phyloP scores from a whole-genome alignment of 2,888 invertebrate genomes.

The Eutolmus rufibarbis region DNA sequence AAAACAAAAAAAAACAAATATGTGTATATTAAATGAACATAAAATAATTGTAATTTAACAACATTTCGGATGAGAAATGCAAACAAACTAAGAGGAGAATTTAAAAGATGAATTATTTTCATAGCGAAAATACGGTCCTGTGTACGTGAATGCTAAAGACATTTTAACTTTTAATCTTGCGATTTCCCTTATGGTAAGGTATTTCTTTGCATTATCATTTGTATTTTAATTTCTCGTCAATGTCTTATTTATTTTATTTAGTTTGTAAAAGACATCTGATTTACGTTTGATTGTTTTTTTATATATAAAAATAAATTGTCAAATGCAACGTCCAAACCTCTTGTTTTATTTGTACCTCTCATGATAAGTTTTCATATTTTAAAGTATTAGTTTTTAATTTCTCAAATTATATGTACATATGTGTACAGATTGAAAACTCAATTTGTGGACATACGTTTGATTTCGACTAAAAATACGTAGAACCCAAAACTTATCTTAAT shows the following conservation, averaged over 20 bases:
- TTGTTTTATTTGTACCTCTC: background rate
- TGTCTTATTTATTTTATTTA: conserved; percentile 40
- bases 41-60: conserved; percentile 10
- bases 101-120: conserved; percentile 37
- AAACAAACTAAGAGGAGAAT: background rate
- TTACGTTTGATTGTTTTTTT: conserved; percentile 33
- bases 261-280: conserved; percentile 32
- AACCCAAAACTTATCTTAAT: background rate
- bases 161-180: conserved; percentile 14
- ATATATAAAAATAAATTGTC: conserved; percentile 38
- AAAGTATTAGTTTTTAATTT: background rate
- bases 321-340: conserved; percentile 37
- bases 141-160: conserved; percentile 26
- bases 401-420: no score
- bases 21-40: conserved; percentile 15
- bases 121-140: conserved; percentile 31
- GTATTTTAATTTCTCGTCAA: conserved; percentile 24
- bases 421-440: no score
- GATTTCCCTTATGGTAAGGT: conserved; percentile 32
- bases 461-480: no score
- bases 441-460: no score
- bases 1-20: background rate
- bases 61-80: background rate
- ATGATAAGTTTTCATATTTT: background rate
- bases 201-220: conserved; percentile 21